Conservation (phyloP, 2,888 invertebrate species). For the Caenorhabditis angaria region DNA sequence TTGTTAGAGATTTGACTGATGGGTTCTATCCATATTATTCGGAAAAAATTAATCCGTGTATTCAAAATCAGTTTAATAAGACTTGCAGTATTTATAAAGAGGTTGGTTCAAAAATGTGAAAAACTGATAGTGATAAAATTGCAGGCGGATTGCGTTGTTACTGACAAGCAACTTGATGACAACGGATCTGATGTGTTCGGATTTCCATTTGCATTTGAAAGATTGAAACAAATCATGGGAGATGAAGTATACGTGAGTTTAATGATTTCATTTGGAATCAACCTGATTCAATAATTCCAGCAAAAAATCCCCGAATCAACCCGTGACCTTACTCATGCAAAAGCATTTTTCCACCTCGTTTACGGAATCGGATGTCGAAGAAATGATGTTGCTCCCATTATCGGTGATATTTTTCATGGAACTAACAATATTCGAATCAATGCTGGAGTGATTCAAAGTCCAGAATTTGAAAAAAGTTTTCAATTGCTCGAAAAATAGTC, state of each 20-base stretch:
- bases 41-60: neutral
- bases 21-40: neutral
- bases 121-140: neutral
- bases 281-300: neutral
- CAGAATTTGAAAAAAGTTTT: neutral
- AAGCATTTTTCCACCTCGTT: neutral
- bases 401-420: neutral
- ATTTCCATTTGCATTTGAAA: neutral
- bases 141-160: neutral
- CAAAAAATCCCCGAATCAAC: neutral
- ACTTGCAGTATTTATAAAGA: neutral
- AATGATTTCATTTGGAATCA: neutral
- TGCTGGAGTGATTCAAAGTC: neutral
- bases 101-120: neutral
- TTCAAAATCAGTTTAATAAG: neutral
- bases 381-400: neutral
- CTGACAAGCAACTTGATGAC: neutral
- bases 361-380: neutral
- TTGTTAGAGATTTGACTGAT: neutral
- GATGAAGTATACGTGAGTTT: neutral
- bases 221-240: neutral
- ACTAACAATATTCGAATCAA: neutral
- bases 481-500: too few species aligned
- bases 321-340: neutral
- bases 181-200: neutral